Evolutionary conservation across 2,888 invertebrate species (phyloP), one percentile per base, ranked within the genome.

Genomic region (Cotesia congregata): DNA sequence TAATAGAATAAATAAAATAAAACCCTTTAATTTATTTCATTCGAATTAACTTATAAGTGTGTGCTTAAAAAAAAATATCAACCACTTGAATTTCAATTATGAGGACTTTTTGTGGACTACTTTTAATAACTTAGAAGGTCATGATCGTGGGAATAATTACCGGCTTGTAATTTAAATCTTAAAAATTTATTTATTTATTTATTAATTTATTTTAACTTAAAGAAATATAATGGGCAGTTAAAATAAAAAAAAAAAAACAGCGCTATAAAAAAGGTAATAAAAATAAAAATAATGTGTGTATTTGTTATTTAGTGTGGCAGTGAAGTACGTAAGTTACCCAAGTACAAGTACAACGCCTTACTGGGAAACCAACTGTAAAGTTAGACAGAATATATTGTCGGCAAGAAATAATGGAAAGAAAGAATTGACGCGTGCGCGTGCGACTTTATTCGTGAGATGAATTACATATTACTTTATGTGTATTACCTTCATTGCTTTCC

Each of bases 401-500:
- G 50, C 50, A 50, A 50, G 12, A 50, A 50, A 12, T 50, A 50
- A 50, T 50, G 50, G 9, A 12, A 50, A 50, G 50, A 50, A 61
- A 74, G 73, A 73, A 69, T 69, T 73, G 73, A 73, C 73, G 69
- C 72, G 72, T 73, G 73, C 76, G 76, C 75, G 75, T 75, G 75
- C 75, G 71, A 76, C 73, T 76, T 73, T 40, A 73, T 73, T 69
- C 76, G 76, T 73, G 76, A 60, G 30, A 17, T 73, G 76, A 72
- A 76, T 76, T 69, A 69, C 38, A 72, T 76, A 62, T 62, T 61
- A 12, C 9, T 50, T 30, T 0, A 30, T 30, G 30, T 50, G 6
- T 50, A 50, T 50, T 12, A 50, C 7, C 9, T 12, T 30, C 30
- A 30, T 30, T 30, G 30, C 50, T 50, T 50, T 50, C 12, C 12